A percentile compares a stretch with the other conserved stretches of the same genome.
phyloP scores from a whole-genome alignment of 2,113 vertebrate species.

The Strix aluco region DNA sequence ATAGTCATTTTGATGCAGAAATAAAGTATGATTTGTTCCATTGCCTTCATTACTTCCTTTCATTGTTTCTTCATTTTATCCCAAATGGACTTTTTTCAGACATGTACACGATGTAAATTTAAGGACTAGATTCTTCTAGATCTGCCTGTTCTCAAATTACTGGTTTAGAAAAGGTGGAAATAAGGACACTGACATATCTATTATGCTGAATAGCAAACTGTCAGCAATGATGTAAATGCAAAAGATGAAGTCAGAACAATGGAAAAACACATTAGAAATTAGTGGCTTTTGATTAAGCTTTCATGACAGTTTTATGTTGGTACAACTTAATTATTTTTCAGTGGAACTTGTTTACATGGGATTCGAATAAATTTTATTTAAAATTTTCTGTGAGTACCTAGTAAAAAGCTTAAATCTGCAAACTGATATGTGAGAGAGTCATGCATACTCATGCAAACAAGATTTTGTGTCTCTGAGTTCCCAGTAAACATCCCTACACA shows the following conservation, averaged over 20 bases:
- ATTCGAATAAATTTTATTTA: neutral
- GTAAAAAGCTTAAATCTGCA: neutral
- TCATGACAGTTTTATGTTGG: neutral
- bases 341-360: neutral
- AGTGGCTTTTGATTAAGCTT: neutral
- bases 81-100: neutral
- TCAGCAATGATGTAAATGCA: neutral
- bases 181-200: neutral
- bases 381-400: neutral
- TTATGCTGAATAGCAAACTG: neutral
- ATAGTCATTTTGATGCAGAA: neutral
- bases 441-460: neutral
- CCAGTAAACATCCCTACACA: neutral
- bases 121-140: neutral
- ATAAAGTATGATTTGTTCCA: neutral
- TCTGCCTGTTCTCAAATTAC: neutral
- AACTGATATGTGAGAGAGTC: neutral
- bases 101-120: neutral
- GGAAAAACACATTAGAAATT: neutral
- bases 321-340: neutral
- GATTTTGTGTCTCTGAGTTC: neutral
- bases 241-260: neutral
- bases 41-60: neutral
- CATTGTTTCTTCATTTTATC: neutral
- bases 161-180: neutral